Evolutionary conservation across 2,888 invertebrate species (phyloP), one percentile per base, ranked within the genome.

Genomic region (Andrena praecox): DNA sequence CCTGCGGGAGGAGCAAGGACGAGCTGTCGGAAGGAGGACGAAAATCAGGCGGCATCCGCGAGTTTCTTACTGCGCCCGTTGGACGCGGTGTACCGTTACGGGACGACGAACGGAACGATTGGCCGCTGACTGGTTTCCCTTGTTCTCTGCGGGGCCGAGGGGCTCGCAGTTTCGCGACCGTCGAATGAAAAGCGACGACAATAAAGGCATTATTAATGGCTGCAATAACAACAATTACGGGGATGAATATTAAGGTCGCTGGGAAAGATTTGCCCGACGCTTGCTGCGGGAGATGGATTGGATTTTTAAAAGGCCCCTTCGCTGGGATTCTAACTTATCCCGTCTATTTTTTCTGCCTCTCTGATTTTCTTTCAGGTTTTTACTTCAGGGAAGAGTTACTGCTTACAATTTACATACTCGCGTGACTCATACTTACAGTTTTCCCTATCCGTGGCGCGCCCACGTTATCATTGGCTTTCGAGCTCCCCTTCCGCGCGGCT

Each of bases 121-220:
- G 31, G 31, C 10, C 2, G 27, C 16, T n/a, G 33, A 24, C 8
- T 33, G 50, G 50, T 20, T 8, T 10, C 59, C 10, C 8, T 20
- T 20, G 33, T 52, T 62, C 27, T 6, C 16, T 6, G 29, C 56
- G 8, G 24, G 56, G 3, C 10, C 24, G 4, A 24, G 56, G 24
- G 4, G 56, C 56, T 27, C 20, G 20, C 3, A 24, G 56, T 56
- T 54, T 16, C 6, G 27, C 52, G 50, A 54, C 48, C 35, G 69
- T 54, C 59, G 80, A 52, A 66, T 69, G 59, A 80, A 70, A 69
- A 77, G 31, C 42, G 50, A 8, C 54, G 31, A 54, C 42, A 29
- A 72, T 62, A 67, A 71, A 60, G 62, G 48, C 48, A 62, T 77
- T 77, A 77, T 80, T 72, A 77, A 80, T 67, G 77, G 63, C 29